Base-by-base conservation (phyloP, 1,140 invertebrate genomes). In the Tetramorium parvispinum region DNA sequence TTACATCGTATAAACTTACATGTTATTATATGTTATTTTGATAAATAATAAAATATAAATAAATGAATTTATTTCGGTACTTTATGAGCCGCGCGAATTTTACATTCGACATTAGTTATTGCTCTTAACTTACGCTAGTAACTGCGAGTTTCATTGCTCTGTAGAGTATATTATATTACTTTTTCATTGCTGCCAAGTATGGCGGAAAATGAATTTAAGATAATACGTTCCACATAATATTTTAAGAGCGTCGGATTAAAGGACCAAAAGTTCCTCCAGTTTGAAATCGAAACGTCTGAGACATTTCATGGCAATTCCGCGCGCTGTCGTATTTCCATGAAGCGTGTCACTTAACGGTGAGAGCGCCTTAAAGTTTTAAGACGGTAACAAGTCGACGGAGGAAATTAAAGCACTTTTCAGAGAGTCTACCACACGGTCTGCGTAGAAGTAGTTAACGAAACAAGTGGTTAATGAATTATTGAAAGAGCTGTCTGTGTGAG, bases 381-480 rank as follows among this genome's bases (percentile, higher is more conserved):
- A 87, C 87, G 76, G 68, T 88, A 89, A 89, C 88, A 87, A 89
- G 88, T 75, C 85, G 83, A 83, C 77, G 83, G 27, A 88, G 83
- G 88, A 88, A 89, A 88, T 88, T 88, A 89, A 89, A 89, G 88
- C 71, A 82, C 87, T 86, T 88, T 75, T 78, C 57, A 49, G 43
- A 59, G 70, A 86, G 59, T 88, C 71, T 59, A 76, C 87, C 83
- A 71, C 75, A 79, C 81, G 71, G 78, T 75, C 77, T 78, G 59
- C 87, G 71, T 77, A 85, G 77, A 78, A 82, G 85, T 82, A 78
- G 61, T 81, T 85, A 89, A 87, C 87, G 77, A 89, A 89, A 89
- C 88, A 89, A 89, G 87, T 88, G 88, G 87, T 76, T 89, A 88
- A 89, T 89, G 88, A 89, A 89, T 88, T 88, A 88, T 88, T 88